These are phyloP conservation scores for Halocaridina rubra DNA, from an alignment of 2,888 invertebrate species.

Conservation along the genomic window DNA sequence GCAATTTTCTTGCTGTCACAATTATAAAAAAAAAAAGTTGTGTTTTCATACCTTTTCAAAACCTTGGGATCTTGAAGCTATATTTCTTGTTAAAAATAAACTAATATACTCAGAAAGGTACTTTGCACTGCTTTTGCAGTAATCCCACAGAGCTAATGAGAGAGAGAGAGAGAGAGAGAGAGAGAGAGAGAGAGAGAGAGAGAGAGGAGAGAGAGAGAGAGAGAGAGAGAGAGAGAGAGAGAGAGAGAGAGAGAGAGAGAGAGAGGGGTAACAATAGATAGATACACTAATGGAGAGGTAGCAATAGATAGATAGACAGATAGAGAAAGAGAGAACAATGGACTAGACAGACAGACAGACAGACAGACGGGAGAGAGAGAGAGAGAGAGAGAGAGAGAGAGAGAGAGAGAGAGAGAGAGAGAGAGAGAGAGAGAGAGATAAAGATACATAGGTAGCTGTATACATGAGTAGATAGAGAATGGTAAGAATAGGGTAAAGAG, in stretches of 20 bases:
- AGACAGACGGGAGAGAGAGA: too few relatives aligned
- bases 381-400: slow-evolving; percentile 1
- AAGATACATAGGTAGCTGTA: too few relatives aligned
- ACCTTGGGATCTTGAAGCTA: neutral
- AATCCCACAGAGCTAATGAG: neutral
- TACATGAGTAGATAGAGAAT: too few relatives aligned
- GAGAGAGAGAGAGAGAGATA: too few relatives aligned
- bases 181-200: slow-evolving; percentile 18
- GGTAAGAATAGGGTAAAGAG: neutral
- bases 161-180: slow-evolving; percentile 14
- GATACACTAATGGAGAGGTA: neutral
- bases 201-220: neutral
- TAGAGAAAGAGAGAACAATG: too few relatives aligned
- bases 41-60: neutral
- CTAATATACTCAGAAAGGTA: too few relatives aligned
- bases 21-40: too few relatives aligned
- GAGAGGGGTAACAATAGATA: neutral
- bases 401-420: neutral
- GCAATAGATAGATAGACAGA: neutral
- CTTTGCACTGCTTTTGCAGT: too few relatives aligned
- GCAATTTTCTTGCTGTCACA: neutral
- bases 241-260: neutral
- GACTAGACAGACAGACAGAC: neutral
- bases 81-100: too few relatives aligned
- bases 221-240: slow-evolving; percentile 8